These are phyloP conservation scores for Psittacus erithacus DNA, from an alignment of 2,113 vertebrate species.

Conservation along the genomic window DNA sequence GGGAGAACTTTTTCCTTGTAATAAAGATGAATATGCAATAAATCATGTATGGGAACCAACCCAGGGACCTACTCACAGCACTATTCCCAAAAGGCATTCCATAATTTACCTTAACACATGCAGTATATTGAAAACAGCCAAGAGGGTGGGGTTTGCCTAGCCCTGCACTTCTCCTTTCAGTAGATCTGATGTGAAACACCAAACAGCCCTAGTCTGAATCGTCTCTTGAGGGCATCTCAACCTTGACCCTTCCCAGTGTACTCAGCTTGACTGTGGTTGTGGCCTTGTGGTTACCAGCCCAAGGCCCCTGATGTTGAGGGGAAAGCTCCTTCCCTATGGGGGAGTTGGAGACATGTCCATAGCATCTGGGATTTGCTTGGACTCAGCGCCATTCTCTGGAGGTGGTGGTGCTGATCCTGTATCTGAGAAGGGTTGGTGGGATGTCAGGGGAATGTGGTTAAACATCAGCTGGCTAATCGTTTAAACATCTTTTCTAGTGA, in stretches of 20 bases:
- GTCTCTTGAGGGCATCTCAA: background rate
- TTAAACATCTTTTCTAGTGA: background rate
- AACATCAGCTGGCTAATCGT: background rate
- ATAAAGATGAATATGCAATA: constrained; percentile 46
- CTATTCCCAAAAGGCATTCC: constrained; percentile 15
- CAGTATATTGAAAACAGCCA: background rate
- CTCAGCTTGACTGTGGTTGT: background rate
- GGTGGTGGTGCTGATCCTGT: background rate
- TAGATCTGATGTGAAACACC: background rate
- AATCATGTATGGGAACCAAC: constrained; percentile 29
- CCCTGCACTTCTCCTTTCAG: background rate
- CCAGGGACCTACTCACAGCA: background rate
- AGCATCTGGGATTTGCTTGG: background rate
- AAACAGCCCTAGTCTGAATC: background rate
- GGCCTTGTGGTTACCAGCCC: background rate
- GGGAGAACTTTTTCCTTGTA: background rate
- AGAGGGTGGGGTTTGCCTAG: background rate
- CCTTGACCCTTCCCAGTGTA: background rate
- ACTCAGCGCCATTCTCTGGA: background rate
- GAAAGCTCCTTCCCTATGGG: background rate
- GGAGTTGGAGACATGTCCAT: background rate
- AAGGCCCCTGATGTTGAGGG: background rate
- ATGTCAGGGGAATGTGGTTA: background rate
- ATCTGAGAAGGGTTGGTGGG: background rate
- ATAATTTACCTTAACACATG: background rate